Evolutionary conservation across 2,113 vertebrate genomes (phyloP).

Genomic region (Hoplias malabaricus): DNA sequence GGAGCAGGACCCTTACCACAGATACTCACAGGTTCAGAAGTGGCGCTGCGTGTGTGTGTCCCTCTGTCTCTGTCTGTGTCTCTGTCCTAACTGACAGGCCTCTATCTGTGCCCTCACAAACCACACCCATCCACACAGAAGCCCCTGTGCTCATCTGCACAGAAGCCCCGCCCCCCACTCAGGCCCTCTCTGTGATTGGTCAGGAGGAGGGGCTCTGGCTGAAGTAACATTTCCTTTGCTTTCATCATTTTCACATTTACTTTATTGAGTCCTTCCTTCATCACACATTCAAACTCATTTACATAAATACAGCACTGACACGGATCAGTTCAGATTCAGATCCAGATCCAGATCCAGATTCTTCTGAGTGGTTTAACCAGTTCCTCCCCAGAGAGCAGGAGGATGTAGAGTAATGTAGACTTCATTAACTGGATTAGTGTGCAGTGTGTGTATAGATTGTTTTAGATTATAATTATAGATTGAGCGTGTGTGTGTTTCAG

Average conservation of each 20-base stretch:
- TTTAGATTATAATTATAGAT: no score
- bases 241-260: no score
- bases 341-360: no score
- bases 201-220: neutral
- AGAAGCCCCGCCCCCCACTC: neutral
- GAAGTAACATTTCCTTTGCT: no score
- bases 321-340: no score
- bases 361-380: no score
- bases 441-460: no score
- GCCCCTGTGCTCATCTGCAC: neutral
- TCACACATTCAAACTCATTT: neutral
- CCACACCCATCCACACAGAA: neutral
- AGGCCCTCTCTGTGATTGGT: constrained; percentile 9
- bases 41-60: neutral
- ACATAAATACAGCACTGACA: no score
- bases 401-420: no score
- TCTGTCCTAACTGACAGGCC: neutral
- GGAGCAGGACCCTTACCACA: no score
- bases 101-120: neutral
- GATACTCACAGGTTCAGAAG: neutral
- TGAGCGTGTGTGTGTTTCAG: neutral
- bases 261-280: neutral
- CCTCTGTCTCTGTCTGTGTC: neutral
- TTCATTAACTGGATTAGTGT: no score
- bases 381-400: no score